A percentile compares a stretch with the other conserved stretches of the same genome.
These are phyloP conservation scores for Oreortyx pictus DNA, from an alignment of 2,797 vertebrate species.

Conservation along the genomic window DNA sequence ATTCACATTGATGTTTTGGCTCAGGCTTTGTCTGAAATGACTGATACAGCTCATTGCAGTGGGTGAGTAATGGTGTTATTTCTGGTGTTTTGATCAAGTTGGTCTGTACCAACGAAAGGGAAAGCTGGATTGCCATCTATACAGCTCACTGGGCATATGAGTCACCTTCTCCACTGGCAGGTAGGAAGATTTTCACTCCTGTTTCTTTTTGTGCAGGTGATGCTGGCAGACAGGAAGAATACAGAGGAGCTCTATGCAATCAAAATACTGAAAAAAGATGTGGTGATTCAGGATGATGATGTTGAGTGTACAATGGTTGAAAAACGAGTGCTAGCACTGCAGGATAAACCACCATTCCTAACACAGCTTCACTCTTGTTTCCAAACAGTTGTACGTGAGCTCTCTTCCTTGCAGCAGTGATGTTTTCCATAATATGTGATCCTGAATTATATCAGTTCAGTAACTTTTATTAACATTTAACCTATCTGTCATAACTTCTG, in stretches of 20 bases:
- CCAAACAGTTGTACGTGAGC: conserved; percentile 91
- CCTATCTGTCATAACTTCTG: background rate
- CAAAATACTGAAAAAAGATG: conserved; percentile 98
- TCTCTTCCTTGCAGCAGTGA: background rate
- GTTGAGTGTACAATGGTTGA: conserved; percentile 99
- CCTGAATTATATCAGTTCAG: background rate
- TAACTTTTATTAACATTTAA: background rate
- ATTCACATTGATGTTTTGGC: background rate
- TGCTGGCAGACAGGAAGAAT: conserved; percentile 95
- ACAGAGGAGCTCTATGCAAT: conserved; percentile 94
- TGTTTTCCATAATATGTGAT: background rate
- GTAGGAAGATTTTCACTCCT: background rate
- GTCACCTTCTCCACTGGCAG: background rate
- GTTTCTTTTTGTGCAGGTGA: conserved; percentile 83
- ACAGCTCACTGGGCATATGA: background rate
- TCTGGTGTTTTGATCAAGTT: background rate
- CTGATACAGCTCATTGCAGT: background rate
- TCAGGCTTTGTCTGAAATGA: background rate
- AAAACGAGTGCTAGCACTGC: conserved; percentile 92
- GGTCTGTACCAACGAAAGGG: background rate
- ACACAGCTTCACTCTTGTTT: conserved; percentile 98
- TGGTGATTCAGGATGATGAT: conserved; percentile 98
- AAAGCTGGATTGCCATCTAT: background rate
- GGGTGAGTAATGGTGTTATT: background rate
- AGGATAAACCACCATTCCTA: conserved; percentile 94